These are phyloP conservation scores for Chelidonichthys spinosus DNA, from an alignment of 2,797 vertebrate species.

Conservation along the genomic window DNA sequence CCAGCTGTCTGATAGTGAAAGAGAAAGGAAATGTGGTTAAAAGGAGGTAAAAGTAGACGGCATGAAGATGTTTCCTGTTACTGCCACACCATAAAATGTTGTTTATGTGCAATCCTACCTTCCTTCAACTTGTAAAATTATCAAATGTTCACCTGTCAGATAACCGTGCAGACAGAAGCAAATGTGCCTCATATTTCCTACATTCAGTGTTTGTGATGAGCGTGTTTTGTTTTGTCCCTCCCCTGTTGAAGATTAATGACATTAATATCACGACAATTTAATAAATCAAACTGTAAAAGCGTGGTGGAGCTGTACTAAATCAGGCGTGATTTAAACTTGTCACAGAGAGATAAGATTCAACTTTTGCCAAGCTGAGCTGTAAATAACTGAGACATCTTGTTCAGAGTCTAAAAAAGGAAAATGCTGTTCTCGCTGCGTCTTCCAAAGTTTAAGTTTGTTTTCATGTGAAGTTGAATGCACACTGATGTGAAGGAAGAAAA, in stretches of 20 bases:
- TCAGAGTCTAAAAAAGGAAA: slow-evolving; percentile 56
- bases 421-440: slow-evolving; percentile 43
- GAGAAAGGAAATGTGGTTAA: slow-evolving; percentile 12
- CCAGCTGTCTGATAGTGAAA: slow-evolving; percentile 26
- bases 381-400: slow-evolving; percentile 66
- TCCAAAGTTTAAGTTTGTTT: slow-evolving; percentile 47
- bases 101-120: neutral
- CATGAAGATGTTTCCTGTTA: neutral
- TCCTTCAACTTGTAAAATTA: neutral
- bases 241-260: slow-evolving; percentile 40
- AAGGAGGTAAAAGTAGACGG: neutral
- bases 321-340: slow-evolving; percentile 52
- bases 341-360: slow-evolving; percentile 37
- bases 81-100: neutral
- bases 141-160: slow-evolving; percentile 1
- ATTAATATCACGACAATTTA: slow-evolving; percentile 20
- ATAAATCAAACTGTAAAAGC: slow-evolving; percentile 44
- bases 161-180: slow-evolving; percentile 27
- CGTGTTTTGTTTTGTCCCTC: slow-evolving; percentile 13
- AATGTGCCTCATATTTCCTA: slow-evolving; percentile 20
- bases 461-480: slow-evolving; percentile 44
- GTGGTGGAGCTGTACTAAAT: slow-evolving; percentile 41
- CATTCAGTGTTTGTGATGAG: slow-evolving; percentile 23
- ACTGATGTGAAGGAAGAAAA: slow-evolving; percentile 49
- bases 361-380: slow-evolving; percentile 46